A percentile compares a stretch with the other conserved stretches of the same genome.
phyloP scores from a whole-genome alignment of 2,888 invertebrate genomes.

The Heliconius erato region DNA sequence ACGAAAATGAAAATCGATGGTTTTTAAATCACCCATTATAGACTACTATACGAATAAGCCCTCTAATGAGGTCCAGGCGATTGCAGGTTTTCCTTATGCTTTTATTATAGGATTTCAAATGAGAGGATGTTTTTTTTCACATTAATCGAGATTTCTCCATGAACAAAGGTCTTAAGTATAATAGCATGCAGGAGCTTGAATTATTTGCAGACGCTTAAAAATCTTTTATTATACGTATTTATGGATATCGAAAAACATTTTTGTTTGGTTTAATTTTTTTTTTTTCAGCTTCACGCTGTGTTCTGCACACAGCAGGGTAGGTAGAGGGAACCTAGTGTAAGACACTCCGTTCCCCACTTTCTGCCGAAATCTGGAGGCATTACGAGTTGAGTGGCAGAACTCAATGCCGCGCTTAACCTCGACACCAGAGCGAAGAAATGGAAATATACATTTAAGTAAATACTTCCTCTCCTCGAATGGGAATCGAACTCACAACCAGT shows the following conservation, averaged over 20 bases:
- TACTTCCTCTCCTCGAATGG: too few species aligned
- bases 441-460: too few species aligned
- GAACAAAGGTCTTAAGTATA: constrained; percentile 5
- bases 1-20: background rate
- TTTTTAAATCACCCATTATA: background rate
- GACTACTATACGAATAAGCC: background rate
- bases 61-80: constrained; percentile 1
- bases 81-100: background rate
- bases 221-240: background rate
- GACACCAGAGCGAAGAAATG: too few species aligned
- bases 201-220: background rate
- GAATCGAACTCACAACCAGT: too few species aligned
- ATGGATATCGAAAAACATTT: background rate
- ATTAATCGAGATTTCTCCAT: background rate
- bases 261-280: background rate
- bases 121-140: background rate
- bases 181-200: background rate
- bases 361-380: too few species aligned
- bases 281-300: too few species aligned
- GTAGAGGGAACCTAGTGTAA: too few species aligned
- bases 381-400: too few species aligned
- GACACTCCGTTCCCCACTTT: too few species aligned
- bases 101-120: background rate
- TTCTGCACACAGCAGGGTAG: too few species aligned
- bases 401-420: too few species aligned